Percentiles rank a stretch among this genome's conserved stretches.
These are phyloP conservation scores for Vanessa tameamea DNA, from an alignment of 1,140 invertebrate species.

Conservation along the genomic window DNA sequence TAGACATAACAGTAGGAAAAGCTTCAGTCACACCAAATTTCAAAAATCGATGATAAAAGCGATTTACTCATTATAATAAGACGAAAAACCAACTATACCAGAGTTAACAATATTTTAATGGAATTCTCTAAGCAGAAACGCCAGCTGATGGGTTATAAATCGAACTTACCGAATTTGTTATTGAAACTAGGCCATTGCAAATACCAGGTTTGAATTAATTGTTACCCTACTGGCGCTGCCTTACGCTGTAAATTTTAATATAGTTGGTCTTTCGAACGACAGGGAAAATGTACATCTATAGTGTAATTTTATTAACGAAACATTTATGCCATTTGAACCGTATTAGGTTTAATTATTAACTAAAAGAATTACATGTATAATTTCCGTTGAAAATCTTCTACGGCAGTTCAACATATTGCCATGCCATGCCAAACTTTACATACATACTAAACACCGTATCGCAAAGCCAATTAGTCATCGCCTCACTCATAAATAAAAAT, in stretches of 20 bases:
- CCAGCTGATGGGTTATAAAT: neutral
- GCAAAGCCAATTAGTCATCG: neutral
- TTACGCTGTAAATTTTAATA: neutral
- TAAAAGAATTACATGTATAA: neutral
- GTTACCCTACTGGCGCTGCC: too few relatives aligned
- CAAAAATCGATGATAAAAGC: constrained; percentile 3
- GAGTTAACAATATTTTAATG: too few relatives aligned
- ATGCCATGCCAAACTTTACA: too few relatives aligned
- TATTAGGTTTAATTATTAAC: neutral
- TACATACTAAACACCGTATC: too few relatives aligned
- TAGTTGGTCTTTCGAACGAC: constrained; percentile 6
- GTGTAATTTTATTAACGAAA: neutral
- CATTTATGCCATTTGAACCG: neutral
- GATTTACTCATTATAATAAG: neutral
- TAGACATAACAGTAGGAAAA: constrained; percentile 61
- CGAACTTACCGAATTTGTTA: too few relatives aligned
- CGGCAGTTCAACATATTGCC: neutral
- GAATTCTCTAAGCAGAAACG: neutral
- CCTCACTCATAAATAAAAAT: neutral
- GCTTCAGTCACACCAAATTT: constrained; percentile 48
- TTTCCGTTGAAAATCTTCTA: neutral
- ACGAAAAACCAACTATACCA: neutral
- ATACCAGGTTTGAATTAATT: too few relatives aligned
- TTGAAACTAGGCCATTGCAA: too few relatives aligned
- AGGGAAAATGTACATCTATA: constrained; percentile 1